Base-by-base conservation (phyloP, 2,113 vertebrate species). In the Rhinolophus sinicus region DNA sequence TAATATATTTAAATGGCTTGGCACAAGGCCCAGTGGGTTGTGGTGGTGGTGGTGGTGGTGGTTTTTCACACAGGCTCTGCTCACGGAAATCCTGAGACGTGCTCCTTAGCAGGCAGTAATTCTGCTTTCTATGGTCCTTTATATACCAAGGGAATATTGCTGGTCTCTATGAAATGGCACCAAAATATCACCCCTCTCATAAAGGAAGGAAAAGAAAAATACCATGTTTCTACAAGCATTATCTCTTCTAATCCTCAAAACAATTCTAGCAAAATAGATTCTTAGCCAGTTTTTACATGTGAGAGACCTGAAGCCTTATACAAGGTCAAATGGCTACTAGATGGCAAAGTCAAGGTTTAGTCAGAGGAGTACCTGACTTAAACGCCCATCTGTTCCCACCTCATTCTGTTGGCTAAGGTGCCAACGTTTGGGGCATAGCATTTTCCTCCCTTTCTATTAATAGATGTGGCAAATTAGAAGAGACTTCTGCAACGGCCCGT, bases 271-370 rank as follows among this genome's bases (percentile, higher is more conserved):
- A 90, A 47, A 86, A 85, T 62, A 58, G 76, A 58, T 64, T 50
- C 44, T 82, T 38, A 50, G n/a, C n/a, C 44, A 0, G 1, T 65
- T 93, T 90, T 85, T 70, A 56, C 9, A 47, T 52, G 10, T 64
- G 52, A 93, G 22, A 90, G 18, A 75, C 56, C 72, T 77, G 8
- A 89, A 28, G 58, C 54, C 10, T 69, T 83, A 22, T n/a, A 56
- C 64, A 92, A 72, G 54, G 83, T 88, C 65, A 38, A 33, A 75
- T 88, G 62, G 21, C 69, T 69, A 26, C n/a, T 88, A 70, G 21
- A n/a, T 88, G 44, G 47, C 65, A 88, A 75, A 93, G 50, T 87
- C 76, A 90, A 64, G 77, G 84, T 52, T 80, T 73, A 88, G 47
- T 78, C 81, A 69, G 19, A 93, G 19, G 10, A 76, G 28, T 84